phyloP scores from a whole-genome alignment of 1,140 invertebrate genomes.

The Ericerus pela region DNA sequence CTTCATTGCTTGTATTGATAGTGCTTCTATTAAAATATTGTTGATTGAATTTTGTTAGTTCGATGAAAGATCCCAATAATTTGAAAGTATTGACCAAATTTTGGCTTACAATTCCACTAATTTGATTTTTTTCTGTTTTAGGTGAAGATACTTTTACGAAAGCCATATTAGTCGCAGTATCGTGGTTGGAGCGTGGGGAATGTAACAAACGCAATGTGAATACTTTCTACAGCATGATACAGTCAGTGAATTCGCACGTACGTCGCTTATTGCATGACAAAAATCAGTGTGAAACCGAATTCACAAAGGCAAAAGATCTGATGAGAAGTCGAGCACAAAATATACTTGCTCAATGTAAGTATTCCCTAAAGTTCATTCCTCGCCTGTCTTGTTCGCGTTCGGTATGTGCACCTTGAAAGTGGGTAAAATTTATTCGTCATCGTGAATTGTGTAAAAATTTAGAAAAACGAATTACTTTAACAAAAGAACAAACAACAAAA shows the following conservation, averaged over 20 bases:
- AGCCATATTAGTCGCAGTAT: slow-evolving; percentile 61
- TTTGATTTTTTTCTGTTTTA: slow-evolving; percentile 17
- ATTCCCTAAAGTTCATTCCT: too few species aligned
- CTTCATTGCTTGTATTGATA: too few species aligned
- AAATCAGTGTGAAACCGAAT: slow-evolving; percentile 66
- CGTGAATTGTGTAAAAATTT: too few species aligned
- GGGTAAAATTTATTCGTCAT: too few species aligned
- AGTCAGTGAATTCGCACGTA: slow-evolving; percentile 81
- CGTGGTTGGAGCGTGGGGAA: slow-evolving; percentile 82
- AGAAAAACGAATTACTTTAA: too few species aligned
- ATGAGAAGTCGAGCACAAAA: slow-evolving; percentile 65
- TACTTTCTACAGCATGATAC: slow-evolving; percentile 85
- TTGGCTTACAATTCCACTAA: neutral
- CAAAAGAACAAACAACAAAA: too few species aligned
- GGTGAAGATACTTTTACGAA: slow-evolving; percentile 59
- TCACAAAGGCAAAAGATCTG: slow-evolving; percentile 59
- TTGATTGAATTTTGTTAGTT: too few species aligned
- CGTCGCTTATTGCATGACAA: slow-evolving; percentile 70
- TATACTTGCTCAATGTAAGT: slow-evolving; percentile 74
- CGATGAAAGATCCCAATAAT: neutral
- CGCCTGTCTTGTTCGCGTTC: too few species aligned
- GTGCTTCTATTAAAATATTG: too few species aligned
- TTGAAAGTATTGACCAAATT: neutral
- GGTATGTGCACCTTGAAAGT: too few species aligned
- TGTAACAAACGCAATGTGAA: slow-evolving; percentile 77